A percentile compares a stretch with the other conserved stretches of the same genome.
Evolutionary conservation across 2,797 vertebrate species (phyloP).

Genomic region (Saxicola maurus): DNA sequence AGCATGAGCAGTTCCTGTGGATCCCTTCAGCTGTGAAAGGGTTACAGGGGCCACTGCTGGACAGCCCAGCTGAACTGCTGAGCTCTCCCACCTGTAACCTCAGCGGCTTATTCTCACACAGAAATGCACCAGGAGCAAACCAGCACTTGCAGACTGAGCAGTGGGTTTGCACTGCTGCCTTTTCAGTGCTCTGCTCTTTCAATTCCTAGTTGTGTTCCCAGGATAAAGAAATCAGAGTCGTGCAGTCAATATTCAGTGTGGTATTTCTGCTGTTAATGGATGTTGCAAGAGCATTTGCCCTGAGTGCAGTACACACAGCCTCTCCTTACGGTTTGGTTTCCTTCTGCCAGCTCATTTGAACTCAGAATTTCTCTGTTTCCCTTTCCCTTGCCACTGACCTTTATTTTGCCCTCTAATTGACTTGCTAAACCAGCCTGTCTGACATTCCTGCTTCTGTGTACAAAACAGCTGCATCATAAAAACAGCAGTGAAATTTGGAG

Average conservation of each 20-base stretch:
- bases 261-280: not conserved
- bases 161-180: not conserved
- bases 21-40: not conserved
- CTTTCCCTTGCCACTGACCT: not conserved
- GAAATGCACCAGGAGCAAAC: not conserved
- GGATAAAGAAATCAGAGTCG: not conserved
- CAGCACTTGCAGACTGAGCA: not conserved
- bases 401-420: not conserved
- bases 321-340: not conserved
- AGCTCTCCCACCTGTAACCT: not conserved
- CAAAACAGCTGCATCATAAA: not conserved
- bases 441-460: not conserved
- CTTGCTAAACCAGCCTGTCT: not conserved
- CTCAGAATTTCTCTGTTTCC: not conserved
- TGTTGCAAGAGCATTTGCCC: not conserved
- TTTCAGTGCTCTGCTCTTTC: not conserved
- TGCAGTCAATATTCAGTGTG: not conserved
- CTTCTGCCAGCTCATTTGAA: not conserved
- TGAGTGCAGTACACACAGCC: not conserved
- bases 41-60: not conserved
- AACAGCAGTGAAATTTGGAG: not conserved
- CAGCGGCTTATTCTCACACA: not conserved
- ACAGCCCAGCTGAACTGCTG: not conserved
- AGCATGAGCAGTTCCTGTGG: not conserved
- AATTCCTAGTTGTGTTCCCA: not conserved